phyloP scores from a whole-genome alignment of 2,113 vertebrate species.

The Pavo muticus region DNA sequence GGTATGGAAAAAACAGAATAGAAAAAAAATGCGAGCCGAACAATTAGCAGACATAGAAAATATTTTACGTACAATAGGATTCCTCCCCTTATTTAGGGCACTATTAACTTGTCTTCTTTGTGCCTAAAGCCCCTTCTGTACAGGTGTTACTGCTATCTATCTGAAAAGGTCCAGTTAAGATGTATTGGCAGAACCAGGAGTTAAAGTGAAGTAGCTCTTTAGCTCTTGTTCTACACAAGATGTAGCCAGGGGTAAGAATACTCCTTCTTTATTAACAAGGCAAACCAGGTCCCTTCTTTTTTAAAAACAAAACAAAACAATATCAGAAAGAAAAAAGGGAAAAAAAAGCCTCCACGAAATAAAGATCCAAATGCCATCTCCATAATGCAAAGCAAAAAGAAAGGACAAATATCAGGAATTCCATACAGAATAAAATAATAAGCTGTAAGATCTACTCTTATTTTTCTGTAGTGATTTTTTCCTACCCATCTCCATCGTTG shows the following conservation, averaged over 20 bases:
- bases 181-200: background rate
- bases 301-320: background rate
- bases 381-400: background rate
- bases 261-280: background rate
- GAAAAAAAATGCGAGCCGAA: background rate
- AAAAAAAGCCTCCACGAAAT: background rate
- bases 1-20: background rate
- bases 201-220: background rate
- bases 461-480: constrained; percentile 46
- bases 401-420: constrained; percentile 4
- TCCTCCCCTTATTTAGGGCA: background rate
- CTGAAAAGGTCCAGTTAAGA: background rate
- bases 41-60: background rate
- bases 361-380: background rate
- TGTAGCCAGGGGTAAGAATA: background rate
- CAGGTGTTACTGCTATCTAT: background rate
- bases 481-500: constrained; percentile 22
- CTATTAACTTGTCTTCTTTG: background rate
- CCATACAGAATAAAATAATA: background rate
- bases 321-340: background rate
- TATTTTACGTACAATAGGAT: constrained; percentile 2
- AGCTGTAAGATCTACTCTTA: constrained; percentile 18
- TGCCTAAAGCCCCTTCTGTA: background rate
- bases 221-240: background rate
- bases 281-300: background rate